Conservation (phyloP, 1,140 invertebrate species). For the Sesamia nonagrioides region DNA sequence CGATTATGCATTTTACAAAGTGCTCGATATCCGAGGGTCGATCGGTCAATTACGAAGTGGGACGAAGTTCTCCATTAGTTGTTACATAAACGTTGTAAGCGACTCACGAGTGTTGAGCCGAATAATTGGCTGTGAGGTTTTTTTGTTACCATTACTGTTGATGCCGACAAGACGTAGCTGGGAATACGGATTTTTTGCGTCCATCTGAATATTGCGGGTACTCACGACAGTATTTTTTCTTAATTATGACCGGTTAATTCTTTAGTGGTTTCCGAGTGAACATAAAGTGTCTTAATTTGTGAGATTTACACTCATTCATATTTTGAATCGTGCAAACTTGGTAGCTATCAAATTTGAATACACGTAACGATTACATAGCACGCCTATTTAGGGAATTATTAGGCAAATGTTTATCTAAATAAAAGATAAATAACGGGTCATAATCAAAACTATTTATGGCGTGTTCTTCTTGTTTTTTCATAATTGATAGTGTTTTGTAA, state of each 20-base stretch:
- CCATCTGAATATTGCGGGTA: background rate
- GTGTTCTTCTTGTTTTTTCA: background rate
- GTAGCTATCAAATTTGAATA: background rate
- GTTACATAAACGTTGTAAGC: conserved; percentile 31
- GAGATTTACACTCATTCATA: background rate
- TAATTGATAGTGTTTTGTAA: conserved; percentile 21
- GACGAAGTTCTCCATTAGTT: conserved; percentile 8
- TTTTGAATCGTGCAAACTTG: background rate
- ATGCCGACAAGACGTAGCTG: conserved; percentile 13
- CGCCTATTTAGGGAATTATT: background rate
- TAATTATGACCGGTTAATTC: background rate
- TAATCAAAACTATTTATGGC: background rate
- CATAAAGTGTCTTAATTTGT: background rate
- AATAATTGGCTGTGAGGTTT: conserved; percentile 17
- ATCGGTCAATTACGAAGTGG: conserved; percentile 17
- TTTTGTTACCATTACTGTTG: conserved; percentile 36
- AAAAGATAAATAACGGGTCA: background rate
- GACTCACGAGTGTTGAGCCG: background rate
- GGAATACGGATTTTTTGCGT: conserved; percentile 3
- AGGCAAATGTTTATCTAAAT: background rate
- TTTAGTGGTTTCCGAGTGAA: background rate
- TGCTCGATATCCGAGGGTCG: conserved; percentile 28
- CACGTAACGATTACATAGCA: background rate
- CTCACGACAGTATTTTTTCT: background rate
- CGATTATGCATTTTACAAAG: conserved; percentile 41